Conservation (phyloP, 2,113 vertebrate genomes). For the Phoxinus phoxinus region DNA sequence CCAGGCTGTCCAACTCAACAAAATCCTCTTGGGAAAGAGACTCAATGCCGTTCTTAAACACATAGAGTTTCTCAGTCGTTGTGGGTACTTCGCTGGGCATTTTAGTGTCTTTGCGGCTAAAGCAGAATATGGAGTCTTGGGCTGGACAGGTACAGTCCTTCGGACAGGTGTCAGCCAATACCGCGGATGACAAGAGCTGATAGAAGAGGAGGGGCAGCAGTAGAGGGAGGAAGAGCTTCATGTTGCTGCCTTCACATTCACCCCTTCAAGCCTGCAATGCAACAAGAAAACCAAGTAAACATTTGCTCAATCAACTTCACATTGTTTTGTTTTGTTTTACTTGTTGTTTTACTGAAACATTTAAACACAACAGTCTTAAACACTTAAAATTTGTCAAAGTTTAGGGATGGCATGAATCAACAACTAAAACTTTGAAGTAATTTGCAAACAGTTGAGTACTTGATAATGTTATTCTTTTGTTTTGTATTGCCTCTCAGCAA, state of each 20-base stretch:
- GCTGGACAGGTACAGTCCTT: conserved; percentile 68
- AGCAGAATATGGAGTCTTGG: conserved; percentile 72
- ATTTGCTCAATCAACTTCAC: conserved; percentile 11
- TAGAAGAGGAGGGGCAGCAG: conserved; percentile 61
- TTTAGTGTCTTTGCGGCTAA: conserved; percentile 64
- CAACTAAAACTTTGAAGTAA: neutral
- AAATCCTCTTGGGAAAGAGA: conserved; percentile 80
- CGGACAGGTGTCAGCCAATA: conserved; percentile 68
- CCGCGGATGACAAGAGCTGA: conserved; percentile 58
- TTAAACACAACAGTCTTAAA: neutral
- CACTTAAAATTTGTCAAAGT: neutral
- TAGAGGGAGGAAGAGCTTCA: conserved; percentile 68
- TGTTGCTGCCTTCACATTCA: conserved; percentile 61
- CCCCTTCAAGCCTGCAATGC: conserved; percentile 61
- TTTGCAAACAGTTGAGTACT: neutral
- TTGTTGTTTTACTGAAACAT: neutral
- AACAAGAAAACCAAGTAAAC: conserved; percentile 6
- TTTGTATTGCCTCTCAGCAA: neutral
- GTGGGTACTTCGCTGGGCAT: conserved; percentile 80
- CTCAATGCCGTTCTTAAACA: conserved; percentile 90
- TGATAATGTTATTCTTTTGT: neutral
- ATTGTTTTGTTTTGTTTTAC: neutral
- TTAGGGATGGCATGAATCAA: neutral
- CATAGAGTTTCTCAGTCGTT: conserved; percentile 79
- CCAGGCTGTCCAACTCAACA: conserved; percentile 76